Conservation (phyloP, 2,888 invertebrate genomes). For the Dorcus parallelipipedus region DNA sequence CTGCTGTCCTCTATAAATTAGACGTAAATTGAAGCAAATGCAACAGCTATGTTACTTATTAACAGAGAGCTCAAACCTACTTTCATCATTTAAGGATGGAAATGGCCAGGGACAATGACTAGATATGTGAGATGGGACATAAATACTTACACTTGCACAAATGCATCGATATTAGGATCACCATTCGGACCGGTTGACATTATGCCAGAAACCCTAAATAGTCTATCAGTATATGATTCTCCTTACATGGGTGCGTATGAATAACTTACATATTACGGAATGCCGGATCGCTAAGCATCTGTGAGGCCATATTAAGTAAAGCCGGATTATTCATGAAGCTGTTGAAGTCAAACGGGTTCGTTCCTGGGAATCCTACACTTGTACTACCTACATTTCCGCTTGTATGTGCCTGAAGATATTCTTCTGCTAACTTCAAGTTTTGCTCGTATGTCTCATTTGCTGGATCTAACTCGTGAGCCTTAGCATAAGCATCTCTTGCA, state of each 20-base stretch:
- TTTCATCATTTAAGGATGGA: no score
- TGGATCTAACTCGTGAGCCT: conserved; percentile 88
- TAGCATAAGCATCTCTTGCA: conserved; percentile 81
- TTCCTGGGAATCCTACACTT: background rate
- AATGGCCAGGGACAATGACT: no score
- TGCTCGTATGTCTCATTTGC: conserved; percentile 85
- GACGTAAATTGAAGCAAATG: background rate
- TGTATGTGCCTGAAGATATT: conserved; percentile 42
- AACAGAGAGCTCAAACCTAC: no score
- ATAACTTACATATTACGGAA: conserved; percentile 66
- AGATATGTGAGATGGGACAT: background rate
- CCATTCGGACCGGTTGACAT: conserved; percentile 37
- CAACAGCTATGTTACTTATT: no score
- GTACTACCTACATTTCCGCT: background rate
- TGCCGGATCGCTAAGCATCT: conserved; percentile 79
- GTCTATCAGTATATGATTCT: conserved; percentile 2
- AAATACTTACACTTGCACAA: conserved; percentile 40
- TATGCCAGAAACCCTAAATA: conserved; percentile 43
- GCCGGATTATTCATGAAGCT: conserved; percentile 76
- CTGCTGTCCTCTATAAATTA: conserved; percentile 61
- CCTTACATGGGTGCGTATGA: background rate
- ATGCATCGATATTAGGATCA: conserved; percentile 38
- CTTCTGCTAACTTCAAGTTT: conserved; percentile 81
- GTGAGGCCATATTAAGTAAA: conserved; percentile 78
- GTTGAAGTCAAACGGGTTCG: conserved; percentile 53